Percentiles rank a stretch among this genome's conserved stretches.
Conservation (phyloP, 2,113 vertebrate genomes). For the Cardinalis cardinalis region DNA sequence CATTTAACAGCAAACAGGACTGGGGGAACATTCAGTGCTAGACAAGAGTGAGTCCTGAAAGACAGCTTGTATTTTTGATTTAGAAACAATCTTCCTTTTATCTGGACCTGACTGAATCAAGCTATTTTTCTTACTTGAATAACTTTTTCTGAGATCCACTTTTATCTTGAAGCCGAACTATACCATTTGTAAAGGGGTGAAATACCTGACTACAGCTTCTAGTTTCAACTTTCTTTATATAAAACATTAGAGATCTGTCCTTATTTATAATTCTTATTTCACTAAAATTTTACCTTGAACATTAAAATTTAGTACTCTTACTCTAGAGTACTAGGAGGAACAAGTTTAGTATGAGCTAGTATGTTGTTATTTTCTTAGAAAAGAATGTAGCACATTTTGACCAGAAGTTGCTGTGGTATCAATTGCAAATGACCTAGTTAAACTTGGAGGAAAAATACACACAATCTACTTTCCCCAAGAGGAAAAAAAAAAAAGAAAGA, state of each 20-base stretch:
- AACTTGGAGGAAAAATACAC: not conserved
- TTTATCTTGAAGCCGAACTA: not conserved
- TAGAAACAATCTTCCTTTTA: not conserved
- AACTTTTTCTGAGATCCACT: not conserved
- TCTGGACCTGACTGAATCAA: not conserved
- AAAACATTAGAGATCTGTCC: not conserved
- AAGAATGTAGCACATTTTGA: not conserved
- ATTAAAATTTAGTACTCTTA: not conserved
- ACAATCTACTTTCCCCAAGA: fast-evolving
- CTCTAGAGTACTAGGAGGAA: not conserved
- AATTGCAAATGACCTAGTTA: not conserved
- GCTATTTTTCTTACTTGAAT: not conserved
- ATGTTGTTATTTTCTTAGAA: not conserved
- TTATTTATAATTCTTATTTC: not conserved
- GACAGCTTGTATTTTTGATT: not conserved
- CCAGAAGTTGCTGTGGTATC: not conserved
- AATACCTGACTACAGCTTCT: not conserved
- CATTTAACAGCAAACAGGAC: not conserved
- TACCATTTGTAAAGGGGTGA: fast-evolving
- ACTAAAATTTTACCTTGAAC: not conserved
- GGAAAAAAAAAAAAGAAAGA: fast-evolving
- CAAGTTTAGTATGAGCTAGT: not conserved
- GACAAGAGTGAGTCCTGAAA: not conserved
- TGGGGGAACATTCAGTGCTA: not conserved
- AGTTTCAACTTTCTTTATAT: not conserved